Evolutionary conservation across 2,888 invertebrate species (phyloP), one percentile per base, ranked within the genome.

Genomic region (Acheta domesticus): DNA sequence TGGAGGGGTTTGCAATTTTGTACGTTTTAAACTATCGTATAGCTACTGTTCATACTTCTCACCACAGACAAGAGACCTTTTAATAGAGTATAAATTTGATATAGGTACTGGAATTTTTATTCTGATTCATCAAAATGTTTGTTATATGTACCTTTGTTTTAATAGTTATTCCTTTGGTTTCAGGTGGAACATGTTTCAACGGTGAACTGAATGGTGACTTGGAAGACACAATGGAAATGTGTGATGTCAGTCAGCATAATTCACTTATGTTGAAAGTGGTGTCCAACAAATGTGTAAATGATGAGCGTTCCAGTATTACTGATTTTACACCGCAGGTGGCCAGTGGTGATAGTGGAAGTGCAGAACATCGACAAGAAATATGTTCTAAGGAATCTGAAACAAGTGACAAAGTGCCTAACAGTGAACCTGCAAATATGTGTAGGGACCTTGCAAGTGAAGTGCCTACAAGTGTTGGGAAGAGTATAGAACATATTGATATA

Each of bases 171-270:
- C 11, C 11, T 36, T 36, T 36, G 8, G 36, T 86, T 86, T 74
- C 83, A 87, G 87, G 86, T 84, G 83, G 83, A 80, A 83, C 86
- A 81, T 87, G 87, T 83, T 84, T 86, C 80, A 88, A 88, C 82
- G 88, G 88, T 79, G 85, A 85, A 76, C 84, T 88, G 81, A 88
- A 88, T 83, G 88, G 88, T 74, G 85, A 84, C 79, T 86, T 85
- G 82, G 86, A 85, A 48, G 81, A 81, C 75, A 74, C 77, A 75
- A 78, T 79, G 79, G 80, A 79, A 48, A 49, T 79, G 73, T 79
- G 79, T 75, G 77, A 36, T 49, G 49, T 77, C 50, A 75, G 75
- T 48, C 78, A 23, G 20, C 77, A 81, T 74, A 75, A 77, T 62
- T 74, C 76, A n/a, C 75, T 79, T 16, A n/a, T 77, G 12, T 74